These are phyloP conservation scores for Sebastes elongatus DNA, from an alignment of 2,797 vertebrate species.

Conservation along the genomic window DNA sequence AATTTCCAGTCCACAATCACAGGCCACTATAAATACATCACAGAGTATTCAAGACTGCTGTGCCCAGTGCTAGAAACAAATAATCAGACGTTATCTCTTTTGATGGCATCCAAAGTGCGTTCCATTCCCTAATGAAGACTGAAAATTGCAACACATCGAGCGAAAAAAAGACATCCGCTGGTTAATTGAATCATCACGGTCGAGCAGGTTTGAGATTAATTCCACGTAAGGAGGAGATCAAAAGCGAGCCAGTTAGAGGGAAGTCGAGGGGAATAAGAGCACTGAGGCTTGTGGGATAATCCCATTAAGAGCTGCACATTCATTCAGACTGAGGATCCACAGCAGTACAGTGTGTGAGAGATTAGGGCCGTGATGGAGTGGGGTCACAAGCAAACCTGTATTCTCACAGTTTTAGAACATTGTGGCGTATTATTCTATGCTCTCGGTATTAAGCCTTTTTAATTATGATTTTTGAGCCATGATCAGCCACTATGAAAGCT, in stretches of 20 bases:
- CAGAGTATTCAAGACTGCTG: constrained; percentile 20
- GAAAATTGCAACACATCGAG: constrained; percentile 68
- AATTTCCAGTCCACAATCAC: constrained; percentile 26
- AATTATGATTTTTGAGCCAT: constrained; percentile 26
- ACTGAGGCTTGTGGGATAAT: constrained; percentile 78
- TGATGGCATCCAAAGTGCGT: constrained; percentile 41
- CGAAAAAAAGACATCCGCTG: constrained; percentile 74
- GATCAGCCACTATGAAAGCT: constrained; percentile 34
- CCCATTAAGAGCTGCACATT: constrained; percentile 74
- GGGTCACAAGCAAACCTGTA: constrained; percentile 38
- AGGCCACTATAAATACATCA: constrained; percentile 46
- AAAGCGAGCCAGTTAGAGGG: constrained; percentile 64
- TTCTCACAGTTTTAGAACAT: constrained; percentile 3
- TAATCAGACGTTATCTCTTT: constrained; percentile 45
- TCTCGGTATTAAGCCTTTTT: constrained; percentile 20
- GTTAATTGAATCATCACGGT: constrained; percentile 80
- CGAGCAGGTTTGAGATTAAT: constrained; percentile 80
- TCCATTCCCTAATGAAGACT: constrained; percentile 64
- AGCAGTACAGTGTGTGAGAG: constrained; percentile 44
- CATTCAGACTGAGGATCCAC: constrained; percentile 51
- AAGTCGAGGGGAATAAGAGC: constrained; percentile 69
- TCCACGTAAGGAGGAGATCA: constrained; percentile 76
- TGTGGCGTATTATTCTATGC: background rate
- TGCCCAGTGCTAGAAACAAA: constrained; percentile 29
- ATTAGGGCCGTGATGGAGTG: constrained; percentile 33